Conservation (phyloP, 2,797 vertebrate genomes). For the Platyrinchus mystaceus region DNA sequence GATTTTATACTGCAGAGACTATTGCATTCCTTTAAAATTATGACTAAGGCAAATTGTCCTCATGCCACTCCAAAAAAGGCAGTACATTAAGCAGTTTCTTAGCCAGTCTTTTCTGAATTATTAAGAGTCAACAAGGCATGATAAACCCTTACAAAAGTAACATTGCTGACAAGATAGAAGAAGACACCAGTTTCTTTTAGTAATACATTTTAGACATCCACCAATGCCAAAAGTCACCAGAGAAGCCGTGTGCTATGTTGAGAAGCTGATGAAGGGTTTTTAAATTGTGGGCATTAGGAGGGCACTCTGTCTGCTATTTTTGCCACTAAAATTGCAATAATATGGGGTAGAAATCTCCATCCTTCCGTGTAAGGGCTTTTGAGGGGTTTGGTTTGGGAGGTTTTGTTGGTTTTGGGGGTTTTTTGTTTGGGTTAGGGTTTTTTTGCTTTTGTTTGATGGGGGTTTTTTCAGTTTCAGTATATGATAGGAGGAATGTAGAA, state of each 20-base stretch:
- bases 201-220: not conserved
- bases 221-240: not conserved
- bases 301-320: not conserved
- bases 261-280: not conserved
- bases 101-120: not conserved
- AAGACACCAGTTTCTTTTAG: not conserved
- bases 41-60: not conserved
- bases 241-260: not conserved
- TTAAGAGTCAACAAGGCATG: not conserved
- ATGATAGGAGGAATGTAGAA: not conserved
- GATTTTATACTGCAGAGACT: not conserved
- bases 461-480: not conserved
- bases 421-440: not conserved
- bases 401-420: not conserved
- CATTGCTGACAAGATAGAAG: not conserved
- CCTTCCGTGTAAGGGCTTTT: not conserved
- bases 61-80: constrained; percentile 26
- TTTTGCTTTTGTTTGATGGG: not conserved
- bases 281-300: not conserved
- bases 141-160: not conserved
- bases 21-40: constrained; percentile 7
- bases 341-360: not conserved
- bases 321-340: not conserved
- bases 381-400: accelerated
- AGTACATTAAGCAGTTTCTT: not conserved